Evolutionary conservation across 2,113 vertebrate species (phyloP), one percentile per base, ranked within the genome.

Genomic region (Macquaria australasica): DNA sequence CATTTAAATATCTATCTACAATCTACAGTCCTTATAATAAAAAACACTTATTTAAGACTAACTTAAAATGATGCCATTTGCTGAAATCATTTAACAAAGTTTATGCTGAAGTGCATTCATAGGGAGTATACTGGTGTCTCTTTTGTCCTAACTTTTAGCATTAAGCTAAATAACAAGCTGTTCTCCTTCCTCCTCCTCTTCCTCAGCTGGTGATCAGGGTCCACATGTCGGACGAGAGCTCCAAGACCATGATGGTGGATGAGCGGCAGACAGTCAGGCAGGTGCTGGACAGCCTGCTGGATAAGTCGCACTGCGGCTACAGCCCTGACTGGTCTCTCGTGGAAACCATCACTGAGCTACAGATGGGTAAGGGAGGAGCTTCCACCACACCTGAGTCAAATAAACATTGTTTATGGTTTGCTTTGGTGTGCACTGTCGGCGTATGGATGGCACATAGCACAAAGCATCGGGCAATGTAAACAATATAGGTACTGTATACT

Each of bases 181-280:
- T 28, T 12, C 37, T 41, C 9, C n/a, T 34, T 5, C 50, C 20
- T 48, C 51, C 25, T 50, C 12, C 10, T 83, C 84, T 66, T 90
- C 16, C 59, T 81, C 87, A 99, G 98, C 93, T 99, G 95, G 98
- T 99, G 87, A 99, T 99, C 91, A 93, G 98, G 91, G 97, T 99
- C 70, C 98, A 99, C 92, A 98, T 99, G 98, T 98, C 98, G 7
- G 98, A 99, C 60, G 98, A 99, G 92, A 99, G 98, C 93, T 99
- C 98, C 79, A 99, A 99, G 95, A 99, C 98, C 34, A 99, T 99
- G 98, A 99, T 99, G 98, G 98, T 99, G 90, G 98, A 99, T 37
- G 98, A 99, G 95, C 95, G 98, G 73, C 98, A 99, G 91, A 97
- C 97, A 0, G 98, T 99, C 86, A 96, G 98, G 89, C 98, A 99